phyloP scores from a whole-genome alignment of 2,797 vertebrate species.

The Hydrophis major region DNA sequence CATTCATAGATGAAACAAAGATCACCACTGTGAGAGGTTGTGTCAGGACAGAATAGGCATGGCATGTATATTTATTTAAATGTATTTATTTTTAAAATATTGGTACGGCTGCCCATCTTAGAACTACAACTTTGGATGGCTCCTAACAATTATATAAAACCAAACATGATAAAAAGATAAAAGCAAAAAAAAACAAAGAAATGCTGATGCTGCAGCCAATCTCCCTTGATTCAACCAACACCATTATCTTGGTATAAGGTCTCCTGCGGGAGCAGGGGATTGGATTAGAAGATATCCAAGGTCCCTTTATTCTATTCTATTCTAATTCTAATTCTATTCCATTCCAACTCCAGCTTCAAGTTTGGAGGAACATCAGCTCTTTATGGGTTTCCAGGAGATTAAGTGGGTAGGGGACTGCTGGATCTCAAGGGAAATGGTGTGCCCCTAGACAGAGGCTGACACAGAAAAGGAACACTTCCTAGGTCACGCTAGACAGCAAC shows the following conservation, averaged over 20 bases:
- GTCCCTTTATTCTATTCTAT: too few relatives aligned
- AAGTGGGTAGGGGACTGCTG: background rate
- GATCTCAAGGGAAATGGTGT: background rate
- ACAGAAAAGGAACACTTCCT: background rate
- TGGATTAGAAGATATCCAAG: too few relatives aligned
- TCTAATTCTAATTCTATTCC: too few relatives aligned
- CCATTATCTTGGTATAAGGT: background rate
- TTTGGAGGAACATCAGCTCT: background rate
- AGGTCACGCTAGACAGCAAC: background rate
- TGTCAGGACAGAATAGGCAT: background rate
- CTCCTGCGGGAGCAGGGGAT: too few relatives aligned
- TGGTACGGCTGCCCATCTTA: background rate
- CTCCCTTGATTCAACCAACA: background rate
- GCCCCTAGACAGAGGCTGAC: background rate
- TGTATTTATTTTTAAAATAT: background rate
- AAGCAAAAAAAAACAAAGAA: background rate
- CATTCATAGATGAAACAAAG: background rate
- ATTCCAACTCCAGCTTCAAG: background rate
- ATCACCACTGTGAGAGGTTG: background rate
- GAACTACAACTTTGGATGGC: background rate
- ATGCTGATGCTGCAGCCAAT: background rate
- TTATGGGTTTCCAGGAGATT: background rate
- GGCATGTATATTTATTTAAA: background rate
- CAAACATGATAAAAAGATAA: background rate
- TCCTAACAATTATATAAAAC: background rate